These are phyloP conservation scores for Maccullochella peelii DNA, from an alignment of 2,113 vertebrate genomes.

Conservation along the genomic window DNA sequence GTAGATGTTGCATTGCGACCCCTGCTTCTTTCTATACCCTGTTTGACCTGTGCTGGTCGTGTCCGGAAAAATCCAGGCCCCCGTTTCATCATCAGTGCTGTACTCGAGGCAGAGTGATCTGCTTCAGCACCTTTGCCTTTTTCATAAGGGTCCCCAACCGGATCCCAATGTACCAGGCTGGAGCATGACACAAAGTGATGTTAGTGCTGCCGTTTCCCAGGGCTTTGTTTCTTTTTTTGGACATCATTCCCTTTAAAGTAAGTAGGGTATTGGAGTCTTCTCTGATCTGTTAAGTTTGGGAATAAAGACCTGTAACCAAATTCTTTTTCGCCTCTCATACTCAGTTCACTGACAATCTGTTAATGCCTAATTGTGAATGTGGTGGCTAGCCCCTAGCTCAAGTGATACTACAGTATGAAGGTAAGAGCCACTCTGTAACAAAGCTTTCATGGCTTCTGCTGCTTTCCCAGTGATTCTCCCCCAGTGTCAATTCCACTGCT, in stretches of 20 bases:
- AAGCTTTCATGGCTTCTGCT: slow-evolving; percentile 36
- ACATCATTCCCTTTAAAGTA: slow-evolving; percentile 4
- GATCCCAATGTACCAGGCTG: slow-evolving; percentile 48
- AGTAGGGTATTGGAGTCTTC: slow-evolving; percentile 14
- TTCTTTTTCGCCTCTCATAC: slow-evolving; percentile 21
- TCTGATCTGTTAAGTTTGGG: slow-evolving; percentile 27
- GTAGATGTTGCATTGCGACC: slow-evolving; percentile 80
- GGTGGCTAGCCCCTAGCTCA: slow-evolving; percentile 13
- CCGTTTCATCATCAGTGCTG: slow-evolving; percentile 30
- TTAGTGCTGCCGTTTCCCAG: slow-evolving; percentile 64
- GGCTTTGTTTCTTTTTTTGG: slow-evolving; percentile 23
- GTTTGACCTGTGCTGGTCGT: slow-evolving; percentile 79
- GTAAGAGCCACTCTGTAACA: slow-evolving; percentile 36
- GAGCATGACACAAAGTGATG: slow-evolving; percentile 50
- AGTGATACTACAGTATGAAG: slow-evolving; percentile 33
- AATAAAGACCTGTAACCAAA: slow-evolving; percentile 26
- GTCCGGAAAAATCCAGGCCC: slow-evolving; percentile 68
- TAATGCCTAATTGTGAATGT: slow-evolving; percentile 30
- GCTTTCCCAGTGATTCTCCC: slow-evolving; percentile 11
- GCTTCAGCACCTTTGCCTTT: slow-evolving; percentile 62
- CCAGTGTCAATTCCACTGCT: slow-evolving; percentile 31
- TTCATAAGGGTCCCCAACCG: slow-evolving; percentile 38
- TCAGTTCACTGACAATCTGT: slow-evolving; percentile 38
- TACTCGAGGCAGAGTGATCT: slow-evolving; percentile 54
- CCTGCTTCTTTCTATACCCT: slow-evolving; percentile 83